Base-by-base conservation (phyloP, 2,888 invertebrate genomes). In the Yponomeuta malinellus region DNA sequence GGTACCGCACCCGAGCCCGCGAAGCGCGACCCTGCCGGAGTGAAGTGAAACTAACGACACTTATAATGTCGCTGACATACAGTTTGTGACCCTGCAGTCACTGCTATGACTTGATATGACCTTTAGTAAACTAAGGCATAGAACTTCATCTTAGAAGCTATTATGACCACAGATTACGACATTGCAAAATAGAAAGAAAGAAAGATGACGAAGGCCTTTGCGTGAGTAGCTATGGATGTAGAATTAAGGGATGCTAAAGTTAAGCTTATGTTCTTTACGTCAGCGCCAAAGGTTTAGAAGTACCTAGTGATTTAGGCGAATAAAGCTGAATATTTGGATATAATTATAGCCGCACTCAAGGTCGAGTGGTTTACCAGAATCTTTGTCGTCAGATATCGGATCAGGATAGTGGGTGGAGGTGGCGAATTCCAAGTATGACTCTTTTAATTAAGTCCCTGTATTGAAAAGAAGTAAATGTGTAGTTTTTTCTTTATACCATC, bases 1-100 rank as follows among this genome's bases (percentile, higher is more conserved):
- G 65, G 65, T 65, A 65, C 65, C 65, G 10, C 65, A 65, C 65
- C 33, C 33, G 65, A 65, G 65, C 12, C 12, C 23, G 23, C 64
- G n/a, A 23, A 15, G n/a, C 64, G 64, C 64, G 64, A 64, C 64
- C 23, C 3, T 2, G 12, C 10, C 52, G 52, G 15, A 15, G 15
- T 8, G 12, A 43, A 5, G 52, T 5, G 15, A 59, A 1, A 12
- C 52, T 59, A 59, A 59, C 52, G 52, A 59, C 15, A 8, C 15
- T 12, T 15, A 23, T 23, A 12, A 59, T 59, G 3, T 2, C 15
- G 52, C 52, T 2, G 2, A 5, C 52, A 15, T 5, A 59, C 52
- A 59, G 52, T 15, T 15, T 59, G 15, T 15, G 52, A 15, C 52
- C 52, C 52, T 52, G 6, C 52, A 52, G 52, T 52, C 12, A 52